Conservation (phyloP, 2,888 invertebrate genomes). For the Muschampia staudingeri region DNA sequence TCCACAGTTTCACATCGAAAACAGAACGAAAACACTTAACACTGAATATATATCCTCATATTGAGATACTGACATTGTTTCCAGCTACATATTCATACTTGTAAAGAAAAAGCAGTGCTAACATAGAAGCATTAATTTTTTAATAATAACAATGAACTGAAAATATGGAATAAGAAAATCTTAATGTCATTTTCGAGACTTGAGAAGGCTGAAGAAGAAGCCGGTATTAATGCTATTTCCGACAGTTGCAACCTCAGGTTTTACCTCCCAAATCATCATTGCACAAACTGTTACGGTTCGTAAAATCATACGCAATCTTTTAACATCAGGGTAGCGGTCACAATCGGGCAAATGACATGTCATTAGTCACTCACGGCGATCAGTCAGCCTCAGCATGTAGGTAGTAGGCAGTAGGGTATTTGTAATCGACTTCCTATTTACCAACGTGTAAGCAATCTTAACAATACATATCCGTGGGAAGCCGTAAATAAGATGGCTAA, state of each 20-base stretch:
- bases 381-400: constrained; percentile 63
- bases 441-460: constrained; percentile 69
- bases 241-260: not conserved
- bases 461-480: constrained; percentile 85
- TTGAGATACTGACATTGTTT: too few species aligned
- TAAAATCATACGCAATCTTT: constrained; percentile 30
- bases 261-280: constrained; percentile 3
- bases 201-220: not conserved
- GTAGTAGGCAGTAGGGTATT: constrained; percentile 71
- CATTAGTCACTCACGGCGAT: constrained; percentile 83
- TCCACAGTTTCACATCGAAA: too few species aligned
- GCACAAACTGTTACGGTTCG: constrained; percentile 31
- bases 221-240: not conserved
- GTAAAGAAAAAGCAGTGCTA: too few species aligned
- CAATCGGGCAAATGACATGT: constrained; percentile 71
- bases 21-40: too few species aligned
- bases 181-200: not conserved
- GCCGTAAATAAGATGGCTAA: constrained; percentile 53
- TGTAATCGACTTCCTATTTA: constrained; percentile 84
- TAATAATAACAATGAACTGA: too few species aligned
- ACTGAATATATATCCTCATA: too few species aligned
- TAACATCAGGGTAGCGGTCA: constrained; percentile 40
- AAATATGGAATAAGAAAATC: too few species aligned
- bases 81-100: too few species aligned
- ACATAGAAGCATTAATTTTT: too few species aligned